Conservation (phyloP, 2,888 invertebrate species). For the Drosophila monieri region DNA sequence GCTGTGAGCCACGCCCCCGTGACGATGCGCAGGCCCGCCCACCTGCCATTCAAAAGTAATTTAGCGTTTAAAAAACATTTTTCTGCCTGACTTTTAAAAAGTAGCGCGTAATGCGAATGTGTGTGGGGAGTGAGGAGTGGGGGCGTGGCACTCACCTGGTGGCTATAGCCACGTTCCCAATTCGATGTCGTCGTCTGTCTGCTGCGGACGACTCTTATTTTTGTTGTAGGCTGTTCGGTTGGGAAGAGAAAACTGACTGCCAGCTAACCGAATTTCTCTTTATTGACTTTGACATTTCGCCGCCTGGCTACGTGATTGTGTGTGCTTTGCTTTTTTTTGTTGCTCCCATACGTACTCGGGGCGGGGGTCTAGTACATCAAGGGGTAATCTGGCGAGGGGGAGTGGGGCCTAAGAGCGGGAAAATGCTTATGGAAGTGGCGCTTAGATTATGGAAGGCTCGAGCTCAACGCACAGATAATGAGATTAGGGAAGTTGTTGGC, state of each 20-base stretch:
- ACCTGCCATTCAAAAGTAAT: constrained; percentile 76
- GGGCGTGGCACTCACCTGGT: constrained; percentile 66
- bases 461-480: constrained; percentile 16
- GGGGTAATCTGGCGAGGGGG: constrained; percentile 5
- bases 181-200: constrained; percentile 64
- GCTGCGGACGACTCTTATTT: constrained; percentile 69
- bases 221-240: constrained; percentile 47
- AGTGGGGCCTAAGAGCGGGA: neutral
- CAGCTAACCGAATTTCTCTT: constrained; percentile 32
- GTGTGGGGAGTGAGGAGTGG: constrained; percentile 11
- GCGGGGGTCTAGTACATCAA: neutral
- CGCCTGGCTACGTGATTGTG: constrained; percentile 28
- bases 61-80: constrained; percentile 79
- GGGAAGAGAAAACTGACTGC: constrained; percentile 2
- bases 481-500: constrained; percentile 42
- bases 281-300: constrained; percentile 71
- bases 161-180: constrained; percentile 49
- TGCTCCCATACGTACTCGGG: neutral
- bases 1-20: constrained; percentile 56
- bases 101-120: constrained; percentile 65
- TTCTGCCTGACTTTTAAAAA: constrained; percentile 76
- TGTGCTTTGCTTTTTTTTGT: neutral
- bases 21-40: constrained; percentile 53
- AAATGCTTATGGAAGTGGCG: constrained; percentile 6
- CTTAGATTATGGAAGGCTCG: constrained; percentile 30